Percentiles rank a stretch among this genome's conserved stretches.
phyloP scores from a whole-genome alignment of 2,888 invertebrate species.

The Plutella xylostella region DNA sequence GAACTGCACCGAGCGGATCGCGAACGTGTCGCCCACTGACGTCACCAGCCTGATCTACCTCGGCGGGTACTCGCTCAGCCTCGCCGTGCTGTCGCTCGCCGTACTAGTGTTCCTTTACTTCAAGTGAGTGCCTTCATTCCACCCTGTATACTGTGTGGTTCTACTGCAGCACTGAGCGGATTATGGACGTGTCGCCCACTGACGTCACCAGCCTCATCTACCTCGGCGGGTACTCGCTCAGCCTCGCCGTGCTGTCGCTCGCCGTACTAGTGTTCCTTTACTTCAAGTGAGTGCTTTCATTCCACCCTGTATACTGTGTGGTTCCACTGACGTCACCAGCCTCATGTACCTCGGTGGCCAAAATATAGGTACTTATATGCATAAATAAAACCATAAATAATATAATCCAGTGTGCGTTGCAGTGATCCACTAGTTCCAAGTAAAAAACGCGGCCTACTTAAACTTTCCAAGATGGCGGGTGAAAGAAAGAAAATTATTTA shows the following conservation, averaged over 20 bases:
- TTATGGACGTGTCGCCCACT: conserved; percentile 63
- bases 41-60: conserved; percentile 85
- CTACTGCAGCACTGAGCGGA: conserved; percentile 56
- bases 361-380: no score
- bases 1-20: conserved; percentile 74
- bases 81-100: conserved; percentile 83
- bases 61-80: conserved; percentile 85
- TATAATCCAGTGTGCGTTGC: no score
- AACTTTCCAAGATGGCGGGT: no score
- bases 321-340: conserved; percentile 77
- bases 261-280: conserved; percentile 90
- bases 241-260: conserved; percentile 82
- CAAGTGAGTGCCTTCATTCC: conserved; percentile 75
- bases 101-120: conserved; percentile 89
- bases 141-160: not conserved
- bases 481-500: no score
- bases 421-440: no score
- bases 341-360: conserved; percentile 85
- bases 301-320: conserved; percentile 25
- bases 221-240: conserved; percentile 86
- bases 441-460: no score
- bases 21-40: conserved; percentile 70
- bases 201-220: conserved; percentile 84
- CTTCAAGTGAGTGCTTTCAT: conserved; percentile 81
- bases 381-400: no score